Evolutionary conservation across 2,888 invertebrate species (phyloP).

Genomic region (Cyrtodaria siliqua): DNA sequence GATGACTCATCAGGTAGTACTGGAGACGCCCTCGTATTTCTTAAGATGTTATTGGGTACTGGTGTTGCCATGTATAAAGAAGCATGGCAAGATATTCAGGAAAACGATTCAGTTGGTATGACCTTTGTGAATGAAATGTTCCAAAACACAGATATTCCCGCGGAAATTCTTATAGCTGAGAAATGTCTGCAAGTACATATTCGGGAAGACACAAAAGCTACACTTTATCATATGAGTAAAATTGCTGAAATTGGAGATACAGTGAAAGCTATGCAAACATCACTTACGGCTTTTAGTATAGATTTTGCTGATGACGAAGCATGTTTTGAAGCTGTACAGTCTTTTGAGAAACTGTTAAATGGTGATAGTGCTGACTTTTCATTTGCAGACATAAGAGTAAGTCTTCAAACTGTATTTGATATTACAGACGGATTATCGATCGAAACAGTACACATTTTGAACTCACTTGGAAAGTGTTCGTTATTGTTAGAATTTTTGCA

Average conservation of each 20-base stretch:
- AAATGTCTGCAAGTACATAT: not conserved
- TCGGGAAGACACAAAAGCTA: not conserved
- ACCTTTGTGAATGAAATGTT: constrained; percentile 26
- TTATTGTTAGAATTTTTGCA: constrained; percentile 59
- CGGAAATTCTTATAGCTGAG: constrained; percentile 5
- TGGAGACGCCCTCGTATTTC: constrained; percentile 1
- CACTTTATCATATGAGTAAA: constrained; percentile 8
- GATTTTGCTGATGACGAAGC: constrained; percentile 16
- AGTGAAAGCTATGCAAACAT: constrained; percentile 15
- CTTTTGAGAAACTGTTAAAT: constrained; percentile 39
- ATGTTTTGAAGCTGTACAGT: constrained; percentile 37
- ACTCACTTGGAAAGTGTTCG: constrained; percentile 20
- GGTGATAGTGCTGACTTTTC: constrained; percentile 19
- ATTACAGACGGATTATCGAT: constrained; percentile 26
- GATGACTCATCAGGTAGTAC: not conserved
- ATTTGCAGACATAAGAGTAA: constrained; percentile 25
- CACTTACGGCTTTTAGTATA: constrained; percentile 20
- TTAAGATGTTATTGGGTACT: not conserved
- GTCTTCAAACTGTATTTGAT: constrained; percentile 34
- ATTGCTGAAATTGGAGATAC: constrained; percentile 8
- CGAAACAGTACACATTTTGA: constrained; percentile 22
- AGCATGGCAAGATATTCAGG: constrained; percentile 14
- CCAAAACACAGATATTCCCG: constrained; percentile 12
- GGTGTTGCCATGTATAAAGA: not conserved
- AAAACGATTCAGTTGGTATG: constrained; percentile 2